Conservation (phyloP, 2,113 vertebrate species). For the Gambusia affinis region DNA sequence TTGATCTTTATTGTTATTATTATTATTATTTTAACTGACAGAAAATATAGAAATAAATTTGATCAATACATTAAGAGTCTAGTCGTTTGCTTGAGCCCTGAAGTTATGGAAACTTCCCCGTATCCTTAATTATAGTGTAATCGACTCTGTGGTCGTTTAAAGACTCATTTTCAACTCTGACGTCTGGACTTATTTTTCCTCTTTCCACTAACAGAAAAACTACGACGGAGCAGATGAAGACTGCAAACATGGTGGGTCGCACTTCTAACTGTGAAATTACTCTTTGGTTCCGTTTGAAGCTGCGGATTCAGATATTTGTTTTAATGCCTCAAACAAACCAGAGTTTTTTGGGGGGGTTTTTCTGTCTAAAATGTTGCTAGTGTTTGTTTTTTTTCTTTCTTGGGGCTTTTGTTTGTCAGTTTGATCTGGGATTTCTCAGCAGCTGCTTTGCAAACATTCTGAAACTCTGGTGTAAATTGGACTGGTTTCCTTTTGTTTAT, state of each 20-base stretch:
- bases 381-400: background rate
- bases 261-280: background rate
- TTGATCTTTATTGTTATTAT: too few relatives aligned
- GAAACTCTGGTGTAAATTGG: background rate
- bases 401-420: background rate
- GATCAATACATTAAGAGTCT: background rate
- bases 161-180: background rate
- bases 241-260: slow-evolving; percentile 93
- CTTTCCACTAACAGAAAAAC: slow-evolving; percentile 89
- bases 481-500: background rate
- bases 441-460: background rate
- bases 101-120: background rate
- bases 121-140: background rate
- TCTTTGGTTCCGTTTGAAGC: background rate
- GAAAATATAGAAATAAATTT: background rate
- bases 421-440: background rate
- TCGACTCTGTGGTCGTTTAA: background rate
- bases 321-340: background rate
- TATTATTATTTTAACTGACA: background rate
- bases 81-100: background rate
- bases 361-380: too few relatives aligned
- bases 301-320: background rate
- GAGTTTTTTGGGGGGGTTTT: too few relatives aligned
- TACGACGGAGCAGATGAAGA: slow-evolving; percentile 99
- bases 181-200: slow-evolving; percentile 10